These are phyloP conservation scores for Hypomecis punctinalis DNA, from an alignment of 2,888 invertebrate species.

Conservation along the genomic window DNA sequence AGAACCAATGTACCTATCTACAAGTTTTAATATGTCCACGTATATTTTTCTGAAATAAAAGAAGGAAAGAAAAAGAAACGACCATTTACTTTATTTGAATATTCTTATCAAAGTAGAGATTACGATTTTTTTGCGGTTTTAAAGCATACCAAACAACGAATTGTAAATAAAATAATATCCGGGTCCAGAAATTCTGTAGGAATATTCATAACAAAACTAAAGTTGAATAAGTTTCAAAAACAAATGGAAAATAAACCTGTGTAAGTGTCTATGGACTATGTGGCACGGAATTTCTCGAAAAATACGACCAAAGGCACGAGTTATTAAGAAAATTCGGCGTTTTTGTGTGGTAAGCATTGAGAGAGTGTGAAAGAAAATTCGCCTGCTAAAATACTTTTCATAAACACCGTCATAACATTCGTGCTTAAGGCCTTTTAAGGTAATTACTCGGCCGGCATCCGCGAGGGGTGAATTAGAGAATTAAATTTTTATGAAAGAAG, in stretches of 20 bases:
- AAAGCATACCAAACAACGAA: too few species aligned
- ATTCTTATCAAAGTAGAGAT: too few species aligned
- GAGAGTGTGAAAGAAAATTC: constrained; percentile 64
- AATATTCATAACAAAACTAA: too few species aligned
- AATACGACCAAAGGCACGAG: background rate
- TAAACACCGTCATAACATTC: constrained; percentile 84
- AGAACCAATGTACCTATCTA: constrained; percentile 44
- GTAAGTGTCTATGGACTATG: too few species aligned
- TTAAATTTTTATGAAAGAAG: constrained; percentile 79
- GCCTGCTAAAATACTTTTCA: constrained; percentile 79
- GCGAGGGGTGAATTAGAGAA: constrained; percentile 77
- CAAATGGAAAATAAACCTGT: too few species aligned
- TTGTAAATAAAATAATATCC: too few species aligned
- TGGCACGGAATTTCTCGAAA: too few species aligned
- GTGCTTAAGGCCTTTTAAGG: constrained; percentile 82
- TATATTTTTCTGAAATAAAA: background rate
- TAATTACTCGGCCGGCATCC: constrained; percentile 74
- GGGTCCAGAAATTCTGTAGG: too few species aligned
- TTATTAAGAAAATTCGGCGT: constrained; percentile 56
- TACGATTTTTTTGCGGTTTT: too few species aligned
- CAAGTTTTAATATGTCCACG: background rate
- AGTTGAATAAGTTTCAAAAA: too few species aligned
- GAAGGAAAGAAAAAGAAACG: too few species aligned
- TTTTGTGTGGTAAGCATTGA: constrained; percentile 78
- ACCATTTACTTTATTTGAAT: too few species aligned